Base-by-base conservation (phyloP, 2,888 invertebrate species). In the Callyntrura sp. region DNA sequence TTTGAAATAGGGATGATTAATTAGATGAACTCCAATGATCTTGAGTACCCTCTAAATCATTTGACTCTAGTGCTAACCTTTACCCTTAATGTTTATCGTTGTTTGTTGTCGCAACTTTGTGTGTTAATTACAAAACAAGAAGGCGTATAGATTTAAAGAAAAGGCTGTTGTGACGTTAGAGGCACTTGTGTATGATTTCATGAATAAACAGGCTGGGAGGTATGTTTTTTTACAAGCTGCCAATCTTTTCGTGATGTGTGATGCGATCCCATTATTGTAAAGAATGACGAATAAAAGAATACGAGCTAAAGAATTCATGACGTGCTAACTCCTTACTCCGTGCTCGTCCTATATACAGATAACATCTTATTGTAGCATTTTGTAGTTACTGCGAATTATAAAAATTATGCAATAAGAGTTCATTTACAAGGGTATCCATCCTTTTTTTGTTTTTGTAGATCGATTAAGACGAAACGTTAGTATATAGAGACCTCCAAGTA, bases 1-100 rank as follows among this genome's bases (percentile, higher is more conserved):
- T 78, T 55, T 28, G 12, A 73, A 73, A 48, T 12, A 20, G 17
- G n/a, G 57, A 57, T 78, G 78, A 57, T 78, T 78, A 78, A 78
- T 78, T 55, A 57, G 35, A n/a, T 78, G 78, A 78, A 78, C 78
- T 55, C 28, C n/a, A 57, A 14, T 55, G 78, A 78, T 55, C 51
- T 25, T 25, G 6, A 43, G 9, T 8, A 35, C 35, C 11, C 28
- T 68, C n/a, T 14, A 70, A 70, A 43, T 1, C 17, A 43, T 9
- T 62, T 20, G 11, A 6, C 12, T 17, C 9, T 11, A 20, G 20
- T 11, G 12, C 8, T 62, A 23, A 12, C 60, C 23, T 62, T 23
- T 62, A 12, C 12, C 60, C 20, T 20, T 51, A n/a, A n/a, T 14
- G 12, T 12, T 51, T 5, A 51, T 51, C 48, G 51, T 8, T 3